Conservation (phyloP, 2,797 vertebrate species). For the Gobionotothen gibberifrons region DNA sequence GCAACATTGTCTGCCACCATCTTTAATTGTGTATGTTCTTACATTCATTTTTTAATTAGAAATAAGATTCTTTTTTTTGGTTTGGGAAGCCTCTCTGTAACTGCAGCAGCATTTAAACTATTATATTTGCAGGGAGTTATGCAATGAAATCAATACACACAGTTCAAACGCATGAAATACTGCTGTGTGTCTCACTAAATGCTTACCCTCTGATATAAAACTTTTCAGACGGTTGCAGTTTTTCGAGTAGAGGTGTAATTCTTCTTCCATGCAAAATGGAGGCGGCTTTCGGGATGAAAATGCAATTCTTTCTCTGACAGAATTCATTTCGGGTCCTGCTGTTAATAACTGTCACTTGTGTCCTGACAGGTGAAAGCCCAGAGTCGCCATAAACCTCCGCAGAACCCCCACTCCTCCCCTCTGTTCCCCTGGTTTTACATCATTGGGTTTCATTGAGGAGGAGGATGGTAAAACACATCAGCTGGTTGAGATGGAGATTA, state of each 20-base stretch:
- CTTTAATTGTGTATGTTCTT: neutral
- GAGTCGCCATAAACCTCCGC: constrained; percentile 67
- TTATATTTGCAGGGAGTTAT: constrained; percentile 15
- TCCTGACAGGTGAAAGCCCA: constrained; percentile 65
- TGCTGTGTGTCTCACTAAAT: constrained; percentile 17
- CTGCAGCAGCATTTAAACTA: constrained; percentile 6
- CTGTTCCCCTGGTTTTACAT: constrained; percentile 59
- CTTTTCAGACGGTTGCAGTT: constrained; percentile 50
- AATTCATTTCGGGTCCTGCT: constrained; percentile 61
- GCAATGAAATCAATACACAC: constrained; percentile 25
- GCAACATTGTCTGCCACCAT: neutral
- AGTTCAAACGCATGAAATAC: constrained; percentile 40
- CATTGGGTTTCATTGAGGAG: constrained; percentile 74
- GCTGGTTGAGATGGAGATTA: constrained; percentile 58
- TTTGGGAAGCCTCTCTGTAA: neutral
- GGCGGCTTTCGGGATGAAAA: constrained; percentile 47
- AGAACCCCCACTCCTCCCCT: constrained; percentile 30
- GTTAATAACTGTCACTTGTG: constrained; percentile 72
- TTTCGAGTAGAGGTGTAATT: constrained; percentile 35
- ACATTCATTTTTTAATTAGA: neutral
- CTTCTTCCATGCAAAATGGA: constrained; percentile 46
- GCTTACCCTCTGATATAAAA: constrained; percentile 51
- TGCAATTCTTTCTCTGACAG: constrained; percentile 38
- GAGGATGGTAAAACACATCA: constrained; percentile 70
- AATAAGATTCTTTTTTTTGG: neutral